These are phyloP conservation scores for Orgyia antiqua DNA, from an alignment of 2,888 invertebrate species.

Conservation along the genomic window DNA sequence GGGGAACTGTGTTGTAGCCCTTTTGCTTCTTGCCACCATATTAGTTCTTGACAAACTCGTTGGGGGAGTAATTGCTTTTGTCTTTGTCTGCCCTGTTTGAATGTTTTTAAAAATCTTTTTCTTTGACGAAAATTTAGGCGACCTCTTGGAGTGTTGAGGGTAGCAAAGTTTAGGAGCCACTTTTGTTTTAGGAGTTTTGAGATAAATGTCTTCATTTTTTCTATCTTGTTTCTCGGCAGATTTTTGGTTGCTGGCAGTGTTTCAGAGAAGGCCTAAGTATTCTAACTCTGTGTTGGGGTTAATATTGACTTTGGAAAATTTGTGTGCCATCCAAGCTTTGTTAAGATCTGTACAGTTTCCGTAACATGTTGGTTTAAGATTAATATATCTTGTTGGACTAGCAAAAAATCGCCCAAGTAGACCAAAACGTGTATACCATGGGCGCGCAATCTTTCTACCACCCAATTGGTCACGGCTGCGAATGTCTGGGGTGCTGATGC, in stretches of 20 bases:
- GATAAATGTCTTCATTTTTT: too few species aligned
- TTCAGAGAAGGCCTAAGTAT: constrained; percentile 4
- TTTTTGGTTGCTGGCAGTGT: background rate
- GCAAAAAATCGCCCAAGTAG: background rate
- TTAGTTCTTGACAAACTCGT: background rate
- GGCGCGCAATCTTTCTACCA: background rate
- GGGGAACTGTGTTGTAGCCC: background rate
- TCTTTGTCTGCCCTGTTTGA: constrained; percentile 4
- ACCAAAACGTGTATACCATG: background rate
- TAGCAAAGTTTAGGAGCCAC: background rate
- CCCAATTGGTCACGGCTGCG: background rate
- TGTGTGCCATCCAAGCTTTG: constrained; percentile 1
- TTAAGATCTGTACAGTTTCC: background rate
- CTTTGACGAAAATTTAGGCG: background rate
- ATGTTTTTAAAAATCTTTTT: background rate
- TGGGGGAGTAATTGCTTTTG: constrained; percentile 9
- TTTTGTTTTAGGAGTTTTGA: too few species aligned
- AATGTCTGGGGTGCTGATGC: background rate
- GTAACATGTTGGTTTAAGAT: background rate
- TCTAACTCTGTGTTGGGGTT: constrained; percentile 11
- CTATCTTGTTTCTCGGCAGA: constrained; percentile 1
- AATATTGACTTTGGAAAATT: background rate
- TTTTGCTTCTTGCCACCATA: background rate
- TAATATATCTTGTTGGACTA: background rate
- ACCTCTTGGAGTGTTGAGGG: background rate